phyloP scores from a whole-genome alignment of 2,888 invertebrate genomes.

The Hoplodrina ambigua region DNA sequence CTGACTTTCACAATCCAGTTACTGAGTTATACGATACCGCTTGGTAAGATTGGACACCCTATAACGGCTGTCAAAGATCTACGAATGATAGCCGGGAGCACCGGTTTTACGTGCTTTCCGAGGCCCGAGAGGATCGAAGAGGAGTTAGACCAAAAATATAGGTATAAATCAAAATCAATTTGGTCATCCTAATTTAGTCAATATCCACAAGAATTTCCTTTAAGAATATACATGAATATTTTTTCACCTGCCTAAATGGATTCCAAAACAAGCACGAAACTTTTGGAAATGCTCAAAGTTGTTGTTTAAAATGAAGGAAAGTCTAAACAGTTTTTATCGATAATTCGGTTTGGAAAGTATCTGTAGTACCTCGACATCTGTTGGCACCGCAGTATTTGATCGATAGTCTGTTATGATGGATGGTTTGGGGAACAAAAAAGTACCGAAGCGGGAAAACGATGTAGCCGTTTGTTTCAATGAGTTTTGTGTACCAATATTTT shows the following conservation, averaged over 20 bases:
- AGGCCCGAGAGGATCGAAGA: no score
- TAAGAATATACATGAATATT: background rate
- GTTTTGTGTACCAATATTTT: background rate
- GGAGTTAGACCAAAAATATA: no score
- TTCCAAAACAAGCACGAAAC: slow-evolving; percentile 1
- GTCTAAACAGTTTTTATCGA: slow-evolving; percentile 15
- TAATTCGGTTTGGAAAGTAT: slow-evolving; percentile 21
- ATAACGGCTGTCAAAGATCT: no score
- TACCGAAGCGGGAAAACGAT: background rate
- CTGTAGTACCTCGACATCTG: slow-evolving; percentile 13
- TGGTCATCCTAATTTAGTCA: background rate
- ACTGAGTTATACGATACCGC: no score
- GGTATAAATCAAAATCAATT: no score
- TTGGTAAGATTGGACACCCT: no score
- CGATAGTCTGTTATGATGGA: slow-evolving; percentile 46
- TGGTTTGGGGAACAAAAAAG: slow-evolving; percentile 27
- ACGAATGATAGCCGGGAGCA: no score
- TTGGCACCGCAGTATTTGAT: slow-evolving; percentile 34
- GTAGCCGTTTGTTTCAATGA: slow-evolving; percentile 7
- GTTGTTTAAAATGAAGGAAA: background rate
- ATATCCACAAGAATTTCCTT: background rate
- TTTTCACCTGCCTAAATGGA: background rate
- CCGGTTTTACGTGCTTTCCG: no score
- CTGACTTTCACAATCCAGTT: no score
- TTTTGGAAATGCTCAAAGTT: slow-evolving; percentile 6